Evolutionary conservation across 2,113 vertebrate species (phyloP).

Genomic region (Lampris incognitus): DNA sequence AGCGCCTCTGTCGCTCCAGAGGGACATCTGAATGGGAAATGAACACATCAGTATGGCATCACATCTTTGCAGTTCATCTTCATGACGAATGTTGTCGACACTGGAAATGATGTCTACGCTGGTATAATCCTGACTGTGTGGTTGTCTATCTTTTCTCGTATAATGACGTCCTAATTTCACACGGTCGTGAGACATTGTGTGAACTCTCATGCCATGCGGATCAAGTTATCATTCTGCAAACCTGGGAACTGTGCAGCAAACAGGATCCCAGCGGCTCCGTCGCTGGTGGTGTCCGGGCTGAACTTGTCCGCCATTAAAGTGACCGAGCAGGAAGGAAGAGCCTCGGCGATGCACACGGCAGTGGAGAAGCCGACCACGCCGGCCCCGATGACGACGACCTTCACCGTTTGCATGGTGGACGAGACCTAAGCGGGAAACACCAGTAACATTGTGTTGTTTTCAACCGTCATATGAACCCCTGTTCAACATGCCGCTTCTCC

Average conservation of each 20-base stretch:
- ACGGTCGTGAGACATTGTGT: too few relatives aligned
- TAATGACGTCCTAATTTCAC: too few relatives aligned
- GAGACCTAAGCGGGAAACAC: not conserved
- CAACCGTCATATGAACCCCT: too few relatives aligned
- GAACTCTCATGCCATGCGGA: too few relatives aligned
- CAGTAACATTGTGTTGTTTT: not conserved
- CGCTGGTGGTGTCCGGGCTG: slow-evolving; percentile 90
- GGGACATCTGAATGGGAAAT: slow-evolving; percentile 79
- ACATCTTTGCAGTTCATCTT: too few relatives aligned
- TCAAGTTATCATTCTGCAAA: slow-evolving; percentile 51
- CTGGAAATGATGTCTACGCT: not conserved
- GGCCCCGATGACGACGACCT: slow-evolving; percentile 86
- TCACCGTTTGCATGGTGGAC: slow-evolving; percentile 56
- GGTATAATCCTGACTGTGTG: too few relatives aligned
- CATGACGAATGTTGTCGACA: too few relatives aligned
- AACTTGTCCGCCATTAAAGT: slow-evolving; percentile 87
- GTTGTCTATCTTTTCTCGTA: too few relatives aligned
- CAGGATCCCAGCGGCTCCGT: slow-evolving; percentile 92
- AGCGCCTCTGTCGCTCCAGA: slow-evolving; percentile 81
- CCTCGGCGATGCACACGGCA: slow-evolving; percentile 83
- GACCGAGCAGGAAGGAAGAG: slow-evolving; percentile 81
- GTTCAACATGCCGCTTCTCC: too few relatives aligned
- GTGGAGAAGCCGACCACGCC: slow-evolving; percentile 92
- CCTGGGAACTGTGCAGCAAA: slow-evolving; percentile 85
- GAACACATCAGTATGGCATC: not conserved